Percentiles rank a stretch among this genome's conserved stretches.
Conservation (phyloP, 2,113 vertebrate species). For the Dunckerocampus dactyliophorus region DNA sequence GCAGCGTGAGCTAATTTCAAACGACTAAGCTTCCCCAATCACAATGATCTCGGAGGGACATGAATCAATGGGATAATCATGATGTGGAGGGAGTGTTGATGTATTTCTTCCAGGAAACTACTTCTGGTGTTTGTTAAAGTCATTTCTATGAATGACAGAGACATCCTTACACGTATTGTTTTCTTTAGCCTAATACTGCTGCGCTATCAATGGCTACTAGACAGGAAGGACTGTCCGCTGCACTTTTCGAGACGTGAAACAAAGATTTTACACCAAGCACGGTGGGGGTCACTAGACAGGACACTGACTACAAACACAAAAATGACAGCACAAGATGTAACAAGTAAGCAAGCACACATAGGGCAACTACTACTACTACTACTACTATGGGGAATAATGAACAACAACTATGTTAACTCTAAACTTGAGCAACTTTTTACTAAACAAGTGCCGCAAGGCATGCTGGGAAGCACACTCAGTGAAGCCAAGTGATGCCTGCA, state of each 20-base stretch:
- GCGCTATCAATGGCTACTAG: constrained; percentile 33
- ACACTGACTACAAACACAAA: too few relatives aligned
- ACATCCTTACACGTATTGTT: constrained; percentile 56
- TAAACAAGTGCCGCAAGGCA: too few relatives aligned
- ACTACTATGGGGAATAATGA: too few relatives aligned
- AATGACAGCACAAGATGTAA: too few relatives aligned
- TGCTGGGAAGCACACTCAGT: too few relatives aligned
- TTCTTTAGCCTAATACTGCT: constrained; percentile 29
- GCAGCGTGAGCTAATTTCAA: constrained; percentile 46
- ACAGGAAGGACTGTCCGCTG: constrained; percentile 51
- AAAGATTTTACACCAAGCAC: constrained; percentile 11
- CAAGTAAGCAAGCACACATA: too few relatives aligned
- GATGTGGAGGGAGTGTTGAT: constrained; percentile 51
- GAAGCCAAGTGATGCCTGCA: too few relatives aligned
- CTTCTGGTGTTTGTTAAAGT: constrained; percentile 50
- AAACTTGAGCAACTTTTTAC: too few relatives aligned
- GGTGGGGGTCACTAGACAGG: too few relatives aligned
- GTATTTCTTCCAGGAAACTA: constrained; percentile 38
- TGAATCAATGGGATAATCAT: constrained; percentile 52
- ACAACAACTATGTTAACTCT: too few relatives aligned
- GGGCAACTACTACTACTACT: too few relatives aligned
- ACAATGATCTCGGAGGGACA: constrained; percentile 34
- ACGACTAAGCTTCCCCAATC: constrained; percentile 26
- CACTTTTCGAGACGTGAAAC: constrained; percentile 32
- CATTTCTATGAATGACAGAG: constrained; percentile 36